phyloP scores from a whole-genome alignment of 2,797 vertebrate species.

The Hypotaenidia okinawae region DNA sequence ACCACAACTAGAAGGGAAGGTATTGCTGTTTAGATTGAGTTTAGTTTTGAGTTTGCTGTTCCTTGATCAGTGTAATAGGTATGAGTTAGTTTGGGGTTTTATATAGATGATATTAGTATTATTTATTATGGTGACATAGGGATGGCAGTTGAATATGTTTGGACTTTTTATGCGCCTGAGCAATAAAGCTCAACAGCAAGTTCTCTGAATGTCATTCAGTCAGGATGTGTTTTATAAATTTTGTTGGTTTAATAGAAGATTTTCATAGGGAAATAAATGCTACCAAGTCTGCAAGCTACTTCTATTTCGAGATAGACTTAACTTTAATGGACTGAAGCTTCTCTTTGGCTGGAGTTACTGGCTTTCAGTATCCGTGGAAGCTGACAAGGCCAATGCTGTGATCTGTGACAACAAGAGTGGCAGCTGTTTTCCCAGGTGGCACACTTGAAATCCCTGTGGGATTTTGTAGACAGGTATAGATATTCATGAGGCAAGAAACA shows the following conservation, averaged over 20 bases:
- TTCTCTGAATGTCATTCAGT: not conserved
- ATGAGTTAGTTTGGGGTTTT: not conserved
- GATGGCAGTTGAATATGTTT: not conserved
- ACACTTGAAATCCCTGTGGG: not conserved
- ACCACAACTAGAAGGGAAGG: not conserved
- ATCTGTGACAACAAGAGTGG: not conserved
- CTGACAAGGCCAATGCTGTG: not conserved
- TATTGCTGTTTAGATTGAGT: not conserved
- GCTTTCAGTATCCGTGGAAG: not conserved
- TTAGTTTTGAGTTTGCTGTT: not conserved
- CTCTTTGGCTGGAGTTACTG: not conserved
- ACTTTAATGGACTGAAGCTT: not conserved
- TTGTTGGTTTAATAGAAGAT: not conserved
- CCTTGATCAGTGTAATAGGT: not conserved
- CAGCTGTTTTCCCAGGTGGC: not conserved
- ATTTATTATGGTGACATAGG: not conserved
- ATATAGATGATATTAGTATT: not conserved
- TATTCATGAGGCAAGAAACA: not conserved
- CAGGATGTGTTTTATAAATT: not conserved
- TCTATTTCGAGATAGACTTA: not conserved
- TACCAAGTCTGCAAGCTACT: not conserved
- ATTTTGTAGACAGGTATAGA: not conserved
- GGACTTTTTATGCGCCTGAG: accelerated
- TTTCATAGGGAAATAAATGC: not conserved
- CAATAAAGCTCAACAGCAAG: not conserved